Base-by-base conservation (phyloP, 2,797 vertebrate species). In the Buphagus erythrorhynchus region DNA sequence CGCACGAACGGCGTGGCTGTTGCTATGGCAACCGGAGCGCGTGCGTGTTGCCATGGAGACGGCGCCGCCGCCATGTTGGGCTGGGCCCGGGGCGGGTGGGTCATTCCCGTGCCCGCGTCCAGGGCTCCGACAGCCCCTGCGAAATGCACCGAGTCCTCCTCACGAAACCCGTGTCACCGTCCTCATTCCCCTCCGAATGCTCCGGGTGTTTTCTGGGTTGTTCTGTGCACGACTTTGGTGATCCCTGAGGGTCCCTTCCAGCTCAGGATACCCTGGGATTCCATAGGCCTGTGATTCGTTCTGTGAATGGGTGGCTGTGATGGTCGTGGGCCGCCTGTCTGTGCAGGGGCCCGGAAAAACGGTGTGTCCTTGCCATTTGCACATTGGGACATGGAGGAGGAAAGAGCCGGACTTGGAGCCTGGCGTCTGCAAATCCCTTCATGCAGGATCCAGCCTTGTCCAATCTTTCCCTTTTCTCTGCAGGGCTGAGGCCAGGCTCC, bases 81-180 rank as follows among this genome's bases (percentile, higher is more conserved):
- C 35, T 11, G 3, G 13, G 42, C 48, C 28, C 7, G 3, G 3
- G 4, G 49, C 25, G 13, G 29, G 40, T 13, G 24, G 4, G 40
- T 5, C 19, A 0, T 2, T 38, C 2, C 31, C 3, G 16, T 5
- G 5, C 17, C 8, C 1, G 35, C 15, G 0, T 0, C 5, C 51
- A 0, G 19, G 8, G 36, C 9, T 16, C 5, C 5, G 0, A 0
- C 51, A 2, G 2, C 3, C 19, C 1, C 57, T 4, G 48, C 1
- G 14, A 16, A 45, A 77, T 14, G 12, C 43, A 68, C 5, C 2
- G 1, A 2, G 6, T 35, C 13, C 12, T 28, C 11, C 28, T 15
- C 52, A 2, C 6, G 18, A n/a, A 49, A 7, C 0, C 10, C 22
- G 2, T 4, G 16, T 2, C 11, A 0, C 3, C 31, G 14, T 16